Conservation (phyloP, 2,888 invertebrate species). For the Metopia argyrocephala region DNA sequence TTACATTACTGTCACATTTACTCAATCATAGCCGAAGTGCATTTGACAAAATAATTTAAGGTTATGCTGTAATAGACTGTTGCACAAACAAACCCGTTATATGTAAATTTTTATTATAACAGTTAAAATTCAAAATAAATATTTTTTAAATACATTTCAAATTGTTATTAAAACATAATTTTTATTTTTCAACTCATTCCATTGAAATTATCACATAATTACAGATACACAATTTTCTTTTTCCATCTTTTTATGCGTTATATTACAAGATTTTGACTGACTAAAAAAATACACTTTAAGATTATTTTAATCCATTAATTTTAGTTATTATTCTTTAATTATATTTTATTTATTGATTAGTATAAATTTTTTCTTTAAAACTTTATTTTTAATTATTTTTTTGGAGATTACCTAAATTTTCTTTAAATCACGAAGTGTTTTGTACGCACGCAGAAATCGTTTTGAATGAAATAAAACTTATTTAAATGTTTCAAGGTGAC, state of each 20-base stretch:
- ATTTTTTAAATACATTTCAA: slow-evolving; percentile 6
- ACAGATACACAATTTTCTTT: background rate
- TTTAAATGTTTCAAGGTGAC: slow-evolving; percentile 65
- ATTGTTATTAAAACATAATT: background rate
- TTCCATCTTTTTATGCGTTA: background rate
- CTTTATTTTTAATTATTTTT: slow-evolving; percentile 19
- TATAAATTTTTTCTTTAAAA: slow-evolving; percentile 7
- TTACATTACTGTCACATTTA: background rate
- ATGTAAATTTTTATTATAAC: background rate
- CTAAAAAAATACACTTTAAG: too few species aligned
- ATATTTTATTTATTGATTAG: background rate
- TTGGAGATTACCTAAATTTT: slow-evolving; percentile 57
- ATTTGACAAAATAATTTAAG: slow-evolving; percentile 36
- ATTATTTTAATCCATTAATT: background rate
- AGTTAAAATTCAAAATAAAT: slow-evolving; percentile 8
- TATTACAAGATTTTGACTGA: background rate
- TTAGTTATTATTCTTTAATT: background rate
- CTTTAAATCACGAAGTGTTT: slow-evolving; percentile 52
- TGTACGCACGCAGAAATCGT: slow-evolving; percentile 55
- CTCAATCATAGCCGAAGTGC: slow-evolving; percentile 23
- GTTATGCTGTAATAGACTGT: slow-evolving; percentile 52
- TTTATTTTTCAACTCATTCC: background rate
- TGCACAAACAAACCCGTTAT: slow-evolving; percentile 62
- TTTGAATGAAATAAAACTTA: slow-evolving; percentile 58
- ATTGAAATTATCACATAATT: background rate